Evolutionary conservation across 2,113 vertebrate species (phyloP).

Genomic region (Charadrius vociferus): DNA sequence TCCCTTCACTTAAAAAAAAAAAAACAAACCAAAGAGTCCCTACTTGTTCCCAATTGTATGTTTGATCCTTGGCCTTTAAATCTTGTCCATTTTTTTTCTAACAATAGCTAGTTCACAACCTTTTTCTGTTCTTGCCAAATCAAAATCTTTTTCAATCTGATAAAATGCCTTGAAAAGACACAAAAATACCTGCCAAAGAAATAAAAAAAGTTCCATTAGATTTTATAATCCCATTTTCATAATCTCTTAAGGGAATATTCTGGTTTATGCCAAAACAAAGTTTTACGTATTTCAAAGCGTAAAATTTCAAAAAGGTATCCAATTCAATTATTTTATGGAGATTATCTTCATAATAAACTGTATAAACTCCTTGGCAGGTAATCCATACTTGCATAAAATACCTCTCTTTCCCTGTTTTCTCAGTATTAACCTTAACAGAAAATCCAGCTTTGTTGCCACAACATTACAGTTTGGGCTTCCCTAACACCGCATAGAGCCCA

Average conservation of each 20-base stretch:
- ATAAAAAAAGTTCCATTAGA: background rate
- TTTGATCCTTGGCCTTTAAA: background rate
- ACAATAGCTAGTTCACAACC: accelerated
- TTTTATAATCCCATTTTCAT: background rate
- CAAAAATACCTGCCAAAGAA: background rate
- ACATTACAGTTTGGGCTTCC: background rate
- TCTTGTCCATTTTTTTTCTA: background rate
- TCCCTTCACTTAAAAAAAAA: background rate
- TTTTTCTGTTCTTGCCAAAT: background rate
- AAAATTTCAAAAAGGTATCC: background rate
- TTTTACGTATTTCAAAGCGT: background rate
- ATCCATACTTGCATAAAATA: background rate
- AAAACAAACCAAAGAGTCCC: background rate
- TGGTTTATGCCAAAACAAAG: background rate
- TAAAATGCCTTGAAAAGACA: background rate
- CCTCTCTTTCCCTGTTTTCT: background rate
- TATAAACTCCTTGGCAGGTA: background rate
- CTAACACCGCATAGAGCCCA: accelerated
- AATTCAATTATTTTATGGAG: background rate
- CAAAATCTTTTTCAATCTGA: background rate
- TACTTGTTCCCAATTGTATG: background rate
- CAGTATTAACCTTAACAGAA: background rate
- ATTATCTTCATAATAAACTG: background rate
- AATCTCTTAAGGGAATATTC: background rate
- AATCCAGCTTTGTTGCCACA: background rate